phyloP scores from a whole-genome alignment of 2,797 vertebrate species.

The Botia almorhae region DNA sequence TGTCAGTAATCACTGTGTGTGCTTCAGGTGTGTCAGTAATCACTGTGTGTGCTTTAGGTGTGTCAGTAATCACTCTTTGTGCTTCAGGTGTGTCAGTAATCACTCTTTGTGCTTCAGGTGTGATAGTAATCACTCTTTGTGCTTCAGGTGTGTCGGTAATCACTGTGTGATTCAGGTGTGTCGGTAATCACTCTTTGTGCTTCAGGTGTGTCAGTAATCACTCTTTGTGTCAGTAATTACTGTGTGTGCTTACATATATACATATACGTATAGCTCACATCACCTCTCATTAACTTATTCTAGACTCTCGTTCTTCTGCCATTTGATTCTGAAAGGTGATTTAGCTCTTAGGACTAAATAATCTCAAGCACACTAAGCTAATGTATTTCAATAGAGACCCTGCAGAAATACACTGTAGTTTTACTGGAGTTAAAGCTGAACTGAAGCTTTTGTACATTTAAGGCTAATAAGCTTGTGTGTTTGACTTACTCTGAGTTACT shows the following conservation, averaged over 20 bases:
- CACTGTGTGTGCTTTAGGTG: conserved; percentile 31
- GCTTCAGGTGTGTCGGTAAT: conserved; percentile 40
- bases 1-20: too few relatives aligned
- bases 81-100: conserved; percentile 40
- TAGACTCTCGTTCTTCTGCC: background rate
- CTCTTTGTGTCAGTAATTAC: conserved; percentile 37
- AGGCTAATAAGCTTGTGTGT: background rate
- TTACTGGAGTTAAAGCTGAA: background rate
- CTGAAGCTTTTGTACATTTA: conserved; percentile 9
- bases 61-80: conserved; percentile 42
- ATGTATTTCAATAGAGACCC: background rate
- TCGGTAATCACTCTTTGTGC: too few relatives aligned
- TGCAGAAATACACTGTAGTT: background rate
- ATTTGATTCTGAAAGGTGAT: conserved; percentile 29
- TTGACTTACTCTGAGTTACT: too few relatives aligned
- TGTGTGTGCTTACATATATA: background rate
- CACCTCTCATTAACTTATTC: conserved; percentile 12
- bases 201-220: too few relatives aligned
- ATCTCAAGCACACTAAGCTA: background rate
- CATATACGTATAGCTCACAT: background rate
- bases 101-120: background rate
- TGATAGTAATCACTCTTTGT: too few relatives aligned
- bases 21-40: conserved; percentile 40
- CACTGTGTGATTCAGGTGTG: too few relatives aligned
- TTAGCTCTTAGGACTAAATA: conserved; percentile 9